A percentile compares a stretch with the other conserved stretches of the same genome.
Evolutionary conservation across 2,888 invertebrate species (phyloP).

Genomic region (Acrobasis repandana): DNA sequence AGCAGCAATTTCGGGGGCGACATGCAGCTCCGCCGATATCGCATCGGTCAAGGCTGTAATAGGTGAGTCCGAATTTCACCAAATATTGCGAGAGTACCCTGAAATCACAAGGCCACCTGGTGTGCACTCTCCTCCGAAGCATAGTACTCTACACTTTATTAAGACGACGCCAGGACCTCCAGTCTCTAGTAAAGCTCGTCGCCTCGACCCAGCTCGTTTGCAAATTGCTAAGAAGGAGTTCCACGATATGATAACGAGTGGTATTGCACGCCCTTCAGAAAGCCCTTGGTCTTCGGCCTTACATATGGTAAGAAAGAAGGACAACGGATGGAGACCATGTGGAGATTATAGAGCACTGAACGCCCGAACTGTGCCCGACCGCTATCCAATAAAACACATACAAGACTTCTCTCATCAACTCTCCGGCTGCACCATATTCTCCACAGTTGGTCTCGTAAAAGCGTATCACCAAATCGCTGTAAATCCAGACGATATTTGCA

Average conservation of each 20-base stretch:
- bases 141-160: slow-evolving; percentile 22
- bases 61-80: background rate
- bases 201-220: slow-evolving; percentile 13
- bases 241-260: slow-evolving; percentile 17
- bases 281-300: slow-evolving; percentile 20
- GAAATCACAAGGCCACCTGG: background rate
- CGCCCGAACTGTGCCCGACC: background rate
- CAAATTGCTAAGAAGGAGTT: slow-evolving; percentile 20
- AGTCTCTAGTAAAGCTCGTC: no score
- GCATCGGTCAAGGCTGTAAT: background rate
- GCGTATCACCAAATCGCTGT: slow-evolving; percentile 53
- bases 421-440: slow-evolving; percentile 9
- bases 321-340: background rate
- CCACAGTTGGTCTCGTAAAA: slow-evolving; percentile 19
- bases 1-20: background rate
- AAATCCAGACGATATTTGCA: slow-evolving; percentile 40
- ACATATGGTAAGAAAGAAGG: slow-evolving; percentile 16
- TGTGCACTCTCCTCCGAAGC: background rate
- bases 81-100: background rate
- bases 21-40: background rate
- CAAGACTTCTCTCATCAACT: slow-evolving; percentile 15
- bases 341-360: background rate
- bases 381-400: background rate
- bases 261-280: no score
- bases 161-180: slow-evolving; percentile 24